These are phyloP conservation scores for Sebastes trivittatus DNA, from an alignment of 2,797 vertebrate genomes.

Conservation along the genomic window DNA sequence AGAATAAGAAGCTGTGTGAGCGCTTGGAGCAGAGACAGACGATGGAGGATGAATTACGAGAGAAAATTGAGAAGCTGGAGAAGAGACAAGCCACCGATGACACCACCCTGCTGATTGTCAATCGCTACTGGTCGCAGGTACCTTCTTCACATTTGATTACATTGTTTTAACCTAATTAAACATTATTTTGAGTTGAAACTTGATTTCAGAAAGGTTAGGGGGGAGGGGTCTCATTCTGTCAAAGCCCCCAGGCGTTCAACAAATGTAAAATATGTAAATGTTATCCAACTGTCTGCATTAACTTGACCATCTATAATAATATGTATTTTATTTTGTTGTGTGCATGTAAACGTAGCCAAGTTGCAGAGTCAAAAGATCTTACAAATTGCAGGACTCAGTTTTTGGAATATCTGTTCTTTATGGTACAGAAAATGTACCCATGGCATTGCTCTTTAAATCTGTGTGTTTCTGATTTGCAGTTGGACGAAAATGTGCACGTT, in stretches of 20 bases:
- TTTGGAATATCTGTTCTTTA: neutral
- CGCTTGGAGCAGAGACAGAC: conserved; percentile 92
- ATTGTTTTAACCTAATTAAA: neutral
- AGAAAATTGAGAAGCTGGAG: conserved; percentile 95
- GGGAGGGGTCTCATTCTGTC: neutral
- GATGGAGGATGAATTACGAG: conserved; percentile 92
- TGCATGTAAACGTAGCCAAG: neutral
- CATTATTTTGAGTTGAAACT: neutral
- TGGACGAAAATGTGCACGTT: conserved; percentile 88
- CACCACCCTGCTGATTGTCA: conserved; percentile 92
- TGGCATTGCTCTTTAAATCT: neutral
- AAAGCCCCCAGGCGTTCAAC: neutral
- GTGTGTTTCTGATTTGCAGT: conserved; percentile 66
- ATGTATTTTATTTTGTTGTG: neutral
- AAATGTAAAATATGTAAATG: neutral
- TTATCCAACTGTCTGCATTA: neutral
- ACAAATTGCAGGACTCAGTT: neutral
- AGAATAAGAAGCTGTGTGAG: conserved; percentile 94
- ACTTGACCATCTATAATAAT: neutral
- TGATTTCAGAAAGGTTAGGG: neutral
- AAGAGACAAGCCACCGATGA: conserved; percentile 95
- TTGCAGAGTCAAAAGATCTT: neutral
- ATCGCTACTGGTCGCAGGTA: conserved; percentile 95
- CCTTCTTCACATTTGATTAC: neutral
- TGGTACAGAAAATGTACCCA: neutral